A percentile compares a stretch with the other conserved stretches of the same genome.
These are phyloP conservation scores for Esox niger DNA, from an alignment of 2,113 vertebrate species.

Conservation along the genomic window DNA sequence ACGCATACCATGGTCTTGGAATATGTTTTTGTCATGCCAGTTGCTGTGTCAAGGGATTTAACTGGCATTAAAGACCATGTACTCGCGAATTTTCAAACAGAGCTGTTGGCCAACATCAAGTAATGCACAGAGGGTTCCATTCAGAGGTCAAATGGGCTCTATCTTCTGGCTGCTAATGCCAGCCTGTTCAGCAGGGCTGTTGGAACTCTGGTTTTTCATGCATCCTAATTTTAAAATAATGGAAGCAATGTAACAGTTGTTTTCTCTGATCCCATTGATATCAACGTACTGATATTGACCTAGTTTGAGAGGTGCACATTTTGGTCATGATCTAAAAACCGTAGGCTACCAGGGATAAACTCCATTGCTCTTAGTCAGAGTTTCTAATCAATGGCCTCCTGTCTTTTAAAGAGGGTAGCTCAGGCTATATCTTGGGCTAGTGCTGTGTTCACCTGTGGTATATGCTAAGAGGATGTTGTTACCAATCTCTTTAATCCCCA, in stretches of 20 bases:
- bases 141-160: conserved; percentile 64
- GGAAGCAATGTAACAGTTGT: too few relatives aligned
- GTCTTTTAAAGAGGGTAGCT: not conserved
- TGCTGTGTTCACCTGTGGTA: conserved; percentile 11
- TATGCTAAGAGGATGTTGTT: conserved; percentile 33
- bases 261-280: not conserved
- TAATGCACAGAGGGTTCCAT: conserved; percentile 66
- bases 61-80: conserved; percentile 63
- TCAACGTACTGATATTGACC: not conserved
- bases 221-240: not conserved
- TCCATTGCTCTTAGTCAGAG: not conserved
- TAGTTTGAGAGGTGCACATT: not conserved
- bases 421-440: too few relatives aligned
- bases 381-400: not conserved
- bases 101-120: conserved; percentile 68
- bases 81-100: conserved; percentile 65
- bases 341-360: too few relatives aligned
- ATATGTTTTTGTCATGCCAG: conserved; percentile 61
- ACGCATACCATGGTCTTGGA: conserved; percentile 38
- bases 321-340: not conserved
- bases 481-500: conserved; percentile 44
- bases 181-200: conserved; percentile 42
- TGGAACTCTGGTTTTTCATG: conserved; percentile 8
- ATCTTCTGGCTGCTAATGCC: conserved; percentile 60
- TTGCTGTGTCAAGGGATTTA: conserved; percentile 70